phyloP scores from a whole-genome alignment of 2,797 vertebrate genomes.

The Pangasius sanitwongsei region DNA sequence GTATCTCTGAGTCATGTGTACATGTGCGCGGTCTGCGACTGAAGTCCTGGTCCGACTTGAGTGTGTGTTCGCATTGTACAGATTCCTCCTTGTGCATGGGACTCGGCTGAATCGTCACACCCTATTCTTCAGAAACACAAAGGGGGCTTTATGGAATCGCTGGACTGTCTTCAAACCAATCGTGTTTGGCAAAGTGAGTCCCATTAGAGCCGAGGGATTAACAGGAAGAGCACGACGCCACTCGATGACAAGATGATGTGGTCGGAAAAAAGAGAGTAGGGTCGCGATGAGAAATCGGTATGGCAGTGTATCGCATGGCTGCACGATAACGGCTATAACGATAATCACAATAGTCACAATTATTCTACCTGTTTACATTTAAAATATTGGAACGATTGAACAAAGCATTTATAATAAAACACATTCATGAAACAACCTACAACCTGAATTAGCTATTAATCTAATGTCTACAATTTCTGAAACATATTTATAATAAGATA shows the following conservation, averaged over 20 bases:
- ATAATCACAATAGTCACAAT: background rate
- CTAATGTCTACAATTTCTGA: background rate
- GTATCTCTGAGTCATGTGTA: background rate
- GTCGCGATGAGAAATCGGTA: background rate
- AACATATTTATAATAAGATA: background rate
- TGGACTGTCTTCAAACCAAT: constrained; percentile 63
- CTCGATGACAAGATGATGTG: constrained; percentile 57
- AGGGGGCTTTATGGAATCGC: constrained; percentile 57
- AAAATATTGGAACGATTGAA: background rate
- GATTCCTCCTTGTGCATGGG: constrained; percentile 57
- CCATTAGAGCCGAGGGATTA: constrained; percentile 60
- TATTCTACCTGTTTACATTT: background rate
- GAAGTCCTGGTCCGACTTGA: constrained; percentile 25
- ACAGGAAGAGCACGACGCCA: constrained; percentile 53
- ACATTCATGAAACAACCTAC: background rate
- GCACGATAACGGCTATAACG: background rate
- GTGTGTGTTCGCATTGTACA: constrained; percentile 51
- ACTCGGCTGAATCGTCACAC: constrained; percentile 51
- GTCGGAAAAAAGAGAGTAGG: constrained; percentile 30
- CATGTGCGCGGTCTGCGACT: no score
- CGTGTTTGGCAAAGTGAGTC: constrained; percentile 62
- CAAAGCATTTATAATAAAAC: background rate
- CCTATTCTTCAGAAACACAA: constrained; percentile 57
- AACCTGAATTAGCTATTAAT: background rate
- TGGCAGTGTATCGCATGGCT: background rate